Conservation (phyloP, 2,797 vertebrate species). For the Arctocebus calabarensis region DNA sequence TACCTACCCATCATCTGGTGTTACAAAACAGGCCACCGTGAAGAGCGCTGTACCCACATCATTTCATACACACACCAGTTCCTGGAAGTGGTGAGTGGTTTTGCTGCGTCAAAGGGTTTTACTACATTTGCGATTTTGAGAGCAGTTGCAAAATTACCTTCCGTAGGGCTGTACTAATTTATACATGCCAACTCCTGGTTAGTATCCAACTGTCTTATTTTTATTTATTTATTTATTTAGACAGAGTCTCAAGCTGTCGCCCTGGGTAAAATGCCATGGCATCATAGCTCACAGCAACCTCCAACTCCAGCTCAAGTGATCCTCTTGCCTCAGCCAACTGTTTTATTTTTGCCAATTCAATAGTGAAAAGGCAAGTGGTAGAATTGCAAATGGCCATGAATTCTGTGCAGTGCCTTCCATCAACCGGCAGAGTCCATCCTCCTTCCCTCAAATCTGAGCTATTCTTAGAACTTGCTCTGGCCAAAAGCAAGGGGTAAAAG, state of each 20-base stretch:
- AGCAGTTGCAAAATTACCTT: not conserved
- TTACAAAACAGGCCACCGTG: not conserved
- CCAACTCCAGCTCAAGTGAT: no score
- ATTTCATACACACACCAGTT: accelerated
- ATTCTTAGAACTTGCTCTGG: not conserved
- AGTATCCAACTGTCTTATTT: no score
- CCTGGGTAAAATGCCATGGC: no score
- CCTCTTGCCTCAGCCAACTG: not conserved
- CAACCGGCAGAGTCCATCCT: not conserved
- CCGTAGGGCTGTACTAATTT: no score
- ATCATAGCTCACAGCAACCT: no score
- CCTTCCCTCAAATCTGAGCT: not conserved
- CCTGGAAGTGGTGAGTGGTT: not conserved
- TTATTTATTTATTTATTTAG: no score
- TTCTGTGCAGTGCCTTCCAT: not conserved
- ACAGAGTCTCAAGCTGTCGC: no score
- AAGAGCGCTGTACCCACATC: accelerated
- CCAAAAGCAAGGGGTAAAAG: not conserved
- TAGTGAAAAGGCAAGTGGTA: not conserved
- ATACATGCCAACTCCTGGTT: no score
- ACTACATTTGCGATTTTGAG: not conserved
- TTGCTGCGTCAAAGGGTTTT: not conserved
- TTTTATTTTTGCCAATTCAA: not conserved
- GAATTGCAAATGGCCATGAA: not conserved
- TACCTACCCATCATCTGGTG: not conserved